A percentile compares a stretch with the other conserved stretches of the same genome.
Conservation (phyloP, 1,140 invertebrate species). For the Ganaspis sp. region DNA sequence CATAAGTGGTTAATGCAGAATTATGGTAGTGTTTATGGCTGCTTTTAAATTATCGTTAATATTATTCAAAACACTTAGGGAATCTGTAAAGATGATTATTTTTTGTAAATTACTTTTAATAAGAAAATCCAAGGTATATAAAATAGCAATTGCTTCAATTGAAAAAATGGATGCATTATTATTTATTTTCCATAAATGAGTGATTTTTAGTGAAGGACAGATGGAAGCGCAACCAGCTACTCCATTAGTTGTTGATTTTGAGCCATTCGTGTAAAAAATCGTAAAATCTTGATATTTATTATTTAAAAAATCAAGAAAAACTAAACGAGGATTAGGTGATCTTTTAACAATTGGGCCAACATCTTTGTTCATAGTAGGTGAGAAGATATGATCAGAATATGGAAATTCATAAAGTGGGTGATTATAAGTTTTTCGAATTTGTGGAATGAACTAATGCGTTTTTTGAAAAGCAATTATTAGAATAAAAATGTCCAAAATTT, state of each 20-base stretch:
- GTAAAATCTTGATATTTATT: neutral
- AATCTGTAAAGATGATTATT: neutral
- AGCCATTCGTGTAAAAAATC: neutral
- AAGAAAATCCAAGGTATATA: neutral
- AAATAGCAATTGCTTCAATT: neutral
- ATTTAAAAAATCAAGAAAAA: neutral
- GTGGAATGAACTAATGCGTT: neutral
- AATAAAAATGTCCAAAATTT: neutral
- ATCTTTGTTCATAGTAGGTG: neutral
- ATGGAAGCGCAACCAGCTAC: neutral
- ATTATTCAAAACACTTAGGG: slow-evolving; percentile 2
- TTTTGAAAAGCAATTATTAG: neutral
- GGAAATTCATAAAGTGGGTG: neutral
- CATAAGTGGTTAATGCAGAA: too few species aligned
- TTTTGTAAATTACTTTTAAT: neutral
- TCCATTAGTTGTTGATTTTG: neutral
- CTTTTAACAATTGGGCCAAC: neutral
- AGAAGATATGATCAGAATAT: neutral
- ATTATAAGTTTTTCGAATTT: neutral
- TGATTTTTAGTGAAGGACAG: neutral
- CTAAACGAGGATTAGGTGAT: neutral
- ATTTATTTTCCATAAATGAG: neutral
- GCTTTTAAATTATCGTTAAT: too few species aligned
- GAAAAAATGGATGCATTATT: neutral
- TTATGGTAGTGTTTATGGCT: too few species aligned